Base-by-base conservation (phyloP, 2,888 invertebrate species). In the Pegoplata infirma region DNA sequence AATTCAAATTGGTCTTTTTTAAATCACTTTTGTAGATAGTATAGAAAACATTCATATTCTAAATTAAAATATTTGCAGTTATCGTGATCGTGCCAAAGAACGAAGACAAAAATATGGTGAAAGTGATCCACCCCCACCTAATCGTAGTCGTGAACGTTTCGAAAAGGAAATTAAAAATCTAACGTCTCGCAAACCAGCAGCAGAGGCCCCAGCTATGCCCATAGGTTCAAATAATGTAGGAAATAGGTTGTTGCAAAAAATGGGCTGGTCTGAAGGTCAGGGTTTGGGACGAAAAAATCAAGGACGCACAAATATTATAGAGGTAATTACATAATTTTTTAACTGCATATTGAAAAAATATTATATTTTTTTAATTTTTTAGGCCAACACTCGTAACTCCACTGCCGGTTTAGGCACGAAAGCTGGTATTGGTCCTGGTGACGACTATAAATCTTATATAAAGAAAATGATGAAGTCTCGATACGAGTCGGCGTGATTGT, bases 231-330 rank as follows among this genome's bases (percentile, higher is more conserved):
- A 96, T 82, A 98, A 98, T 84, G 96, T 98, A 75, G 99, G 99
- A 6, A 98, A 96, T 87, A 95, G 97, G 86, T 91, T 99, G 89
- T 89, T 99, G 81, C 98, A 99, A 89, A 98, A 97, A 90, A 99
- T 99, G 99, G 99, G 99, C 4, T 99, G 99, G 99, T 95, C 95
- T 5, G 97, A 97, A 87, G 99, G 99, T 0, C 94, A 96, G 91
- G 99, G 99, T 0, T 91, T 99, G 19, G 99, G 99, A 0, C 96
- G 96, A 88, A 92, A 93, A 66, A 97, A 97, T 87, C 98, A 99
- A 90, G 98, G 97, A 12, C 91, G 97, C 84, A 96, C 97, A 21
- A 96, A 95, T 66, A 98, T 98, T 56, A 96, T 98, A 81, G 96
- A 97, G 91, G 96, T 95, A 58, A 40, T 58, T 55, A 25, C 1